A percentile compares a stretch with the other conserved stretches of the same genome.
Conservation (phyloP, 2,113 vertebrate genomes). For the Platysteira castanea region DNA sequence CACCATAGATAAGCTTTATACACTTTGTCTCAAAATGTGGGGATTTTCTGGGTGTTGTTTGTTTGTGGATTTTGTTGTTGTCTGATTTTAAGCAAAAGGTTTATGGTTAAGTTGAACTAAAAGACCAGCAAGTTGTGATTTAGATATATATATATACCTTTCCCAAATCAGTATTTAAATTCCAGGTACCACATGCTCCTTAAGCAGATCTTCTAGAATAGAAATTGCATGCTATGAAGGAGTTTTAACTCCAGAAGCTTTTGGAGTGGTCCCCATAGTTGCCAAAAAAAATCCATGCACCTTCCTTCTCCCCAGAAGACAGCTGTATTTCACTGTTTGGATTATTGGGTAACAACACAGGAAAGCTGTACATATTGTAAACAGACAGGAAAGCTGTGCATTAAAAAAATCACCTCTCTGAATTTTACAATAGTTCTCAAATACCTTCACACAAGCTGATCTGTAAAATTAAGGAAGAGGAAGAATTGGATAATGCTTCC, state of each 20-base stretch:
- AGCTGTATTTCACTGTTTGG: background rate
- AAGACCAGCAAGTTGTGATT: background rate
- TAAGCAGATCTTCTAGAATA: background rate
- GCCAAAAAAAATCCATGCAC: fast-evolving
- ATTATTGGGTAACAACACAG: background rate
- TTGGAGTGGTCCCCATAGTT: background rate
- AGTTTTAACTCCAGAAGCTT: background rate
- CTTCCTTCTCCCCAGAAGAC: background rate
- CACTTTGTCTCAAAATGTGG: background rate
- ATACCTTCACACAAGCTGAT: background rate
- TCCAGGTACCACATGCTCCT: fast-evolving
- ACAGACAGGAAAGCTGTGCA: background rate
- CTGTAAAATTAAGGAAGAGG: background rate
- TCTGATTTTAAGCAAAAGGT: background rate
- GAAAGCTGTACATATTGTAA: background rate
- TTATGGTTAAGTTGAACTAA: background rate
- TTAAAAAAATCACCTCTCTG: background rate
- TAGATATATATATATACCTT: fast-evolving
- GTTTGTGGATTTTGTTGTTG: no score
- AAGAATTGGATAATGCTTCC: background rate
- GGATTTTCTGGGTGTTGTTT: background rate
- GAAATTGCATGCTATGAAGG: background rate
- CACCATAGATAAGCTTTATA: background rate
- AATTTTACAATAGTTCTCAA: background rate
- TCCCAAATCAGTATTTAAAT: background rate